Percentiles rank a stretch among this genome's conserved stretches.
Evolutionary conservation across 2,113 vertebrate genomes (phyloP).

Genomic region (Vireo altiloquus): DNA sequence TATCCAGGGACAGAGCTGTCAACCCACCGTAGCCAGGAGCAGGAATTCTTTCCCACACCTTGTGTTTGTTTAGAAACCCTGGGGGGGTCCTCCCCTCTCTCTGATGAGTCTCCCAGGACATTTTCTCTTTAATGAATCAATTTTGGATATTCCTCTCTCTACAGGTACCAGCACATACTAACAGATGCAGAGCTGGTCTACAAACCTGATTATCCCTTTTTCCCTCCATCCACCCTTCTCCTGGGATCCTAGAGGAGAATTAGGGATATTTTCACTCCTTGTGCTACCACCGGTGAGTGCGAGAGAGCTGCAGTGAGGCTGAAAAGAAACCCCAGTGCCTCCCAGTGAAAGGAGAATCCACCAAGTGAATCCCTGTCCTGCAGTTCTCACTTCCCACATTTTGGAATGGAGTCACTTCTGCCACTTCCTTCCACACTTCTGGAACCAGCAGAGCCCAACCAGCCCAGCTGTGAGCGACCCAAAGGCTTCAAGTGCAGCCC

Average conservation of each 20-base stretch:
- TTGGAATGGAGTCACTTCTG: not conserved
- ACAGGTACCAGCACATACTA: not conserved
- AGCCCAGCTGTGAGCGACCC: not conserved
- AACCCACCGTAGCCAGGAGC: not conserved
- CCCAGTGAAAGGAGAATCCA: not conserved
- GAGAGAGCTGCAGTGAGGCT: not conserved
- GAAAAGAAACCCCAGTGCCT: not conserved
- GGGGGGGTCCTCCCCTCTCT: not conserved
- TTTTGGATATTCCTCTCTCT: not conserved
- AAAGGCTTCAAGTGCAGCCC: not conserved
- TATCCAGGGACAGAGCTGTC: not conserved
- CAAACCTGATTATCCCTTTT: not conserved
- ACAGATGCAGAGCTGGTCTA: not conserved
- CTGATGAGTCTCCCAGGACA: not conserved
- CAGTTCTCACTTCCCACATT: not conserved
- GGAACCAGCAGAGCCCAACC: not conserved
- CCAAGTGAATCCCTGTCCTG: not conserved
- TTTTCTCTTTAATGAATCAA: not conserved
- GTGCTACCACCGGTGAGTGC: not conserved
- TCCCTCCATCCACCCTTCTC: not conserved
- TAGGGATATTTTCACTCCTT: not conserved
- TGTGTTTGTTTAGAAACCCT: not conserved
- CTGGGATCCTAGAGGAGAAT: not conserved
- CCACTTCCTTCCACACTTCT: not conserved
- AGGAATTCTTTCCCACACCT: not conserved